phyloP scores from a whole-genome alignment of 2,888 invertebrate genomes.

The Agonopterix arenella region DNA sequence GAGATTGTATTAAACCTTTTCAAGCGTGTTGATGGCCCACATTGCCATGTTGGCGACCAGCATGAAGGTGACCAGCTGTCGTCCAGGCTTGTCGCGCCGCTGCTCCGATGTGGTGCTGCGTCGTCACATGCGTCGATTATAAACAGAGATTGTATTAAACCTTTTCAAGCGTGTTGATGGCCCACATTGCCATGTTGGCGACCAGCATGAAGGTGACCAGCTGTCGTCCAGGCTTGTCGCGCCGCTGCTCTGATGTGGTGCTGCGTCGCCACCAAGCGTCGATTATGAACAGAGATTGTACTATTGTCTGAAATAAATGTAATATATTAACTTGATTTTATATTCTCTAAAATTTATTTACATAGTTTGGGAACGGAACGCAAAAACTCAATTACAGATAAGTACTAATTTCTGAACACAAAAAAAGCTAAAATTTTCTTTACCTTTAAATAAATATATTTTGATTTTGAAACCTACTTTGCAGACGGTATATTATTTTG shows the following conservation, averaged over 20 bases:
- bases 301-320: conserved; percentile 73
- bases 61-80: conserved; percentile 91
- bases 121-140: conserved; percentile 78
- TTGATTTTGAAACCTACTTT: too few species aligned
- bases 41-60: conserved; percentile 89
- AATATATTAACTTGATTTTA: too few species aligned
- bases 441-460: too few species aligned
- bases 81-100: conserved; percentile 85
- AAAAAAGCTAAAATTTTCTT: too few species aligned
- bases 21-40: conserved; percentile 91
- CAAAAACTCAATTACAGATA: too few species aligned
- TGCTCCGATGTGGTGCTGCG: conserved; percentile 84
- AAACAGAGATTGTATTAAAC: conserved; percentile 18
- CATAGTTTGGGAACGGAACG: too few species aligned
- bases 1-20: conserved; percentile 52
- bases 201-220: conserved; percentile 90
- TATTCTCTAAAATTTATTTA: too few species aligned
- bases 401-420: too few species aligned
- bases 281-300: conserved; percentile 87
- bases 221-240: conserved; percentile 89
- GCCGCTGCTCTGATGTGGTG: conserved; percentile 81
- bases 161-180: conserved; percentile 88
- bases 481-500: too few species aligned
- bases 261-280: conserved; percentile 86
- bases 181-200: conserved; percentile 91